Percentiles rank a stretch among this genome's conserved stretches.
phyloP scores from a whole-genome alignment of 2,888 invertebrate genomes.

The Altica lythri region DNA sequence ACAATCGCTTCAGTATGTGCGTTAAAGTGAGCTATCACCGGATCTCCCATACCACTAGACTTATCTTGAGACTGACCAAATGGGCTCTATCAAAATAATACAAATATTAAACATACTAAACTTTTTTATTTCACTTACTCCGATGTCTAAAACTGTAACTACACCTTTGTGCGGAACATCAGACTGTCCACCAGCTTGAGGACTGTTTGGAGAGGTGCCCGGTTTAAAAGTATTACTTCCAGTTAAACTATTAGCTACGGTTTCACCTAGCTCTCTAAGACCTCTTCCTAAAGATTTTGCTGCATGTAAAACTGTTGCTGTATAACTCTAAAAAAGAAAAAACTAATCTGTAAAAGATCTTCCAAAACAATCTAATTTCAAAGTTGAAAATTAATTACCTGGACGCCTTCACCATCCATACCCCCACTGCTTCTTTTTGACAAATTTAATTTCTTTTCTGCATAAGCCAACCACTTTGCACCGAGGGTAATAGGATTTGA shows the following conservation, averaged over 20 bases:
- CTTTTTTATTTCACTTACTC: constrained; percentile 58
- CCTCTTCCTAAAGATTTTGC: constrained; percentile 94
- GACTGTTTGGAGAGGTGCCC: constrained; percentile 48
- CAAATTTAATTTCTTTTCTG: constrained; percentile 82
- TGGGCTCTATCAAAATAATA: constrained; percentile 23
- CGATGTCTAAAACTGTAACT: constrained; percentile 85
- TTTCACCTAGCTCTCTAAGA: constrained; percentile 86
- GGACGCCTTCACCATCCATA: constrained; percentile 68
- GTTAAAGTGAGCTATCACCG: constrained; percentile 82
- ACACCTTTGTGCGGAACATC: constrained; percentile 83
- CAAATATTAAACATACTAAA: not conserved
- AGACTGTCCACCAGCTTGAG: constrained; percentile 48
- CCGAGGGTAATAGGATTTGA: constrained; percentile 87
- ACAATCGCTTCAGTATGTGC: constrained; percentile 89
- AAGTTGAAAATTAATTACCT: no score
- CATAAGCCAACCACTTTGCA: constrained; percentile 81
- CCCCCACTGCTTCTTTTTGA: constrained; percentile 82
- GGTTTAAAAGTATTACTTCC: constrained; percentile 63
- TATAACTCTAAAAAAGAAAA: constrained; percentile 72
- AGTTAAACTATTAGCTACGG: constrained; percentile 86
- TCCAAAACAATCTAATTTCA: no score
- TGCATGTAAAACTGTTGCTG: constrained; percentile 91
- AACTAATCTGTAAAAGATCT: no score
- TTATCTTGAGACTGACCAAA: constrained; percentile 38
- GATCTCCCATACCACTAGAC: constrained; percentile 62